Evolutionary conservation across 2,888 invertebrate species (phyloP), one percentile per base, ranked within the genome.

Genomic region (Hemithea aestivaria): DNA sequence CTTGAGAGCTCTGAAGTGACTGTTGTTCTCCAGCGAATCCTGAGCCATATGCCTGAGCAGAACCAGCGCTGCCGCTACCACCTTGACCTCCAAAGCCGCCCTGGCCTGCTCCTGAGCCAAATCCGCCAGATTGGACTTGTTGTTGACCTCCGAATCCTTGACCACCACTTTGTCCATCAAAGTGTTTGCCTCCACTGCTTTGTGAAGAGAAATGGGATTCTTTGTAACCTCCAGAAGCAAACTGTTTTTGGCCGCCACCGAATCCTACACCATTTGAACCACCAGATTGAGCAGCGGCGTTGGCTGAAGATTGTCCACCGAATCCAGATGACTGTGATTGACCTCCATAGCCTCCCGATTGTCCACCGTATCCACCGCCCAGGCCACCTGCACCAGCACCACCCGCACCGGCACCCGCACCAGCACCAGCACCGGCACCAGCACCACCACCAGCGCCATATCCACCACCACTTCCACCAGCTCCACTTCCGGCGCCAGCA

Each of bases 181-280:
- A 49, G 10, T 36, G 12, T 30, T 44, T 44, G 21, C 32, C 23
- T 7, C 35, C 45, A 0, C 41, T 44, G 12, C 40, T 50, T 26
- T 52, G 47, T 35, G 36, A 49, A 1, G 48, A 45, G 21, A 38
- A 52, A 2, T 44, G 49, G 7, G 51, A 46, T 43, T 53, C 48
- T 27, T 56, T 56, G 31, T 38, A 47, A 20, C 31, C 40, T 23
- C 31, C 47, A n/a, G 45, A 48, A 21, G 38, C 35, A 21, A 33
- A 40, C 12, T 44, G 34, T 11, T 46, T 31, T 7, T 38, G 32
- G 27, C 42, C 48, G 1, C 35, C 35, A 10, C 44, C 41, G 7
- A 28, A 33, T 21, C 30, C 44, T 25, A 10, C 23, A 10, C 26
- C 27, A n/a, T 7, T 16, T 27, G 28, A 10, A 2, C 25, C 35